Evolutionary conservation across 2,113 vertebrate genomes (phyloP), one percentile per base, ranked within the genome.

Genomic region (Hystrix brachyura): DNA sequence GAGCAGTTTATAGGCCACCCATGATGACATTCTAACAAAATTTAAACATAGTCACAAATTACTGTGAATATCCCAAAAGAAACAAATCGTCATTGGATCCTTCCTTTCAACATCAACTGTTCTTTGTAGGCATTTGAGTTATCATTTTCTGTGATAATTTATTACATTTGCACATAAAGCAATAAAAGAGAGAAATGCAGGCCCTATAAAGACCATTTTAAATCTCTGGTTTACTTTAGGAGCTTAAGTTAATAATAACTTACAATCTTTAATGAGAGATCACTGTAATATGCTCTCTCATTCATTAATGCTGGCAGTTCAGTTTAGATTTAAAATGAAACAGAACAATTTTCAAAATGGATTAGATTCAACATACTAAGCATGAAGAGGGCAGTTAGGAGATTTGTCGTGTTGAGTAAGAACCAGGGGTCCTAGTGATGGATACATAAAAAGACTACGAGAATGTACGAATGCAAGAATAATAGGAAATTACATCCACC

Each of bases 361-460:
- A 76, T 81, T 82, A 82, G 10, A 60, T 76, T 57, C 32, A 87
- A 94, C 76, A 91, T 60, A 83, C 34, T 87, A 82, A 87, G 82
- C 25, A 76, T 38, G 38, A 46, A 1, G 15, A 87, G 21, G 59
- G 25, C 23, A 67, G 17, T 69, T 65, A 76, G 19, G 59, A 96
- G 43, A 87, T 43, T 60, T 11, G 5, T 38, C 59, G 32, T 34
- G 5, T 65, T 64, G 21, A 79, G 64, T 57, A 80, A 55, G 87
- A 74, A 67, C 19, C 25, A 74, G 48, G 48, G 5, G 2, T n/a
- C 43, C 25, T 79, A 48, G 18, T 9, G 59, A 90, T 11, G 64
- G 19, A 13, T 60, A 76, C 78, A 43, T n/a, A 88, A 82, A 60
- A 87, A 78, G 34, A 92, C 34, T 60, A 65, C 18, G 8, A 92